phyloP scores from a whole-genome alignment of 2,888 invertebrate species.

The Chrysomela aeneicollis region DNA sequence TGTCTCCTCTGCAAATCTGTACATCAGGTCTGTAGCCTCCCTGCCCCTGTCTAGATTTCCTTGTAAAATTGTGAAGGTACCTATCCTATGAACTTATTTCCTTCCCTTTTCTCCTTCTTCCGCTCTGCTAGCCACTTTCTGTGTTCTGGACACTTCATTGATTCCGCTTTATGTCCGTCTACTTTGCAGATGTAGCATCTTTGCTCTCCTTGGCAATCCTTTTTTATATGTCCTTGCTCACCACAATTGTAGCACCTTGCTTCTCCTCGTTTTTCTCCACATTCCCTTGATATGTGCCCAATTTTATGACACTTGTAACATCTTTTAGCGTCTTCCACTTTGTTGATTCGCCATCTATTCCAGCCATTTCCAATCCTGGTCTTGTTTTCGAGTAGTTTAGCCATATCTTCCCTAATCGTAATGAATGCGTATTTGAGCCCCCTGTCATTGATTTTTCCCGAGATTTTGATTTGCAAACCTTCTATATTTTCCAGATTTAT shows the following conservation, averaged over 20 bases:
- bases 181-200: constrained; percentile 26
- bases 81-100: not conserved
- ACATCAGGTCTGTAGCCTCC: constrained; percentile 29
- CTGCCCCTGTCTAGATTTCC: constrained; percentile 14
- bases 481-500: not conserved
- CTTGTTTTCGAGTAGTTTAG: constrained; percentile 10
- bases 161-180: constrained; percentile 27
- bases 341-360: constrained; percentile 20
- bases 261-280: constrained; percentile 26
- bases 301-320: constrained; percentile 36
- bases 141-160: constrained; percentile 24
- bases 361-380: constrained; percentile 24
- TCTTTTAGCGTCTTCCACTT: constrained; percentile 6
- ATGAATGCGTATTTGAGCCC: constrained; percentile 20
- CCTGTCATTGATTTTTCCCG: constrained; percentile 7
- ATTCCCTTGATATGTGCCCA: constrained; percentile 32
- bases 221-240: constrained; percentile 32
- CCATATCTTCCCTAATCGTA: constrained; percentile 11
- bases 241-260: constrained; percentile 38
- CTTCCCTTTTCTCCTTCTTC: constrained; percentile 18
- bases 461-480: constrained; percentile 14
- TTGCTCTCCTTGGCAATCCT: constrained; percentile 26
- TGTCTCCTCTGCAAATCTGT: constrained; percentile 13
- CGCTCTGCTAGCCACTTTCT: constrained; percentile 5
- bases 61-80: constrained; percentile 9